These are phyloP conservation scores for Drosophila falleni DNA, from an alignment of 2,888 invertebrate genomes.

Conservation along the genomic window DNA sequence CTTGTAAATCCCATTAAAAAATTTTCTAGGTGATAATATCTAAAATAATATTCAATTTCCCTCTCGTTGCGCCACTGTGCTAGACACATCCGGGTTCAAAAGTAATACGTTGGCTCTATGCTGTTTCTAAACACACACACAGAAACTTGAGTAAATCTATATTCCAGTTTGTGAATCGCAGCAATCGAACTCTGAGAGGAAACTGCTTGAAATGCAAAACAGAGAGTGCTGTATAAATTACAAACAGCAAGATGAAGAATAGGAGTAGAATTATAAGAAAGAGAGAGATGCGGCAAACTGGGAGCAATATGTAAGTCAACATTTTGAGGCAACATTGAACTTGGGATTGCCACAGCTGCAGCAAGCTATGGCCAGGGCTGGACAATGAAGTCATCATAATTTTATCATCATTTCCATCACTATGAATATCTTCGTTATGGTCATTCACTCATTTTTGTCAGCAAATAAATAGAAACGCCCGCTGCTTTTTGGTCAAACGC, in stretches of 20 bases:
- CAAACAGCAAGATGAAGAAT: slow-evolving; percentile 26
- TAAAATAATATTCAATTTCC: not conserved
- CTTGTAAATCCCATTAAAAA: not conserved
- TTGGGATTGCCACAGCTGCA: slow-evolving; percentile 18
- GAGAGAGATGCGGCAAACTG: not conserved
- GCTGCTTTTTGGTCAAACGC: slow-evolving; percentile 43
- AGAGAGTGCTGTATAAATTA: slow-evolving; percentile 63
- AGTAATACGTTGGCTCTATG: slow-evolving; percentile 28
- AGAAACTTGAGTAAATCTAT: slow-evolving; percentile 6
- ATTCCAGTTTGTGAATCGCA: slow-evolving; percentile 49
- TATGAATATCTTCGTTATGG: slow-evolving; percentile 5
- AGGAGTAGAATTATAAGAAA: not conserved
- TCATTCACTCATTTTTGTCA: slow-evolving; percentile 24
- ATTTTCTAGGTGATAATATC: not conserved
- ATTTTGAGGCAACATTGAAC: slow-evolving; percentile 13
- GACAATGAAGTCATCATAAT: slow-evolving; percentile 46
- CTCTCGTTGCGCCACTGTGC: slow-evolving; percentile 12
- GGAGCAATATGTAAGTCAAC: slow-evolving; percentile 38
- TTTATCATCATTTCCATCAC: slow-evolving; percentile 21
- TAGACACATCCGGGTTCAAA: slow-evolving; percentile 37
- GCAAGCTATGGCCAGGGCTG: slow-evolving; percentile 15
- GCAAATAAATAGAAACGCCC: slow-evolving; percentile 35
- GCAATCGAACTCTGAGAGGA: slow-evolving; percentile 45
- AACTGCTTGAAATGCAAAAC: slow-evolving; percentile 61
- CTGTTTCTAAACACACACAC: slow-evolving; percentile 12